Evolutionary conservation across 2,113 vertebrate genomes (phyloP).

Genomic region (Aphelocoma coerulescens): DNA sequence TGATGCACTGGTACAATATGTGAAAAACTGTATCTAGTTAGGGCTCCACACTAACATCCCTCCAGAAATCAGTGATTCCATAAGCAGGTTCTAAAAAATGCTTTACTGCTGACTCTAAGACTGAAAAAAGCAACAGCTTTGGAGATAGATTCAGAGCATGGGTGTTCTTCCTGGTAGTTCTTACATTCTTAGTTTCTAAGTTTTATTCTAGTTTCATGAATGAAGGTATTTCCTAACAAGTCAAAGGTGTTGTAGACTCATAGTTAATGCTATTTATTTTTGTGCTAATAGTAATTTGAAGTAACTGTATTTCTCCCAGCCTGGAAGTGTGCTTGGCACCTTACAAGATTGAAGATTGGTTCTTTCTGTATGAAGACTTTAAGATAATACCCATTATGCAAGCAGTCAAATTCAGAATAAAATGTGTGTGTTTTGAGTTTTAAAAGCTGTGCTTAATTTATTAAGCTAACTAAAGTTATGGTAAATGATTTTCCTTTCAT

Average conservation of each 20-base stretch:
- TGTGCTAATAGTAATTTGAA: neutral
- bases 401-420: neutral
- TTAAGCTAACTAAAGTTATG: neutral
- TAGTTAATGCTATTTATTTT: neutral
- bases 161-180: neutral
- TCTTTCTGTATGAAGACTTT: neutral
- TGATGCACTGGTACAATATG: neutral
- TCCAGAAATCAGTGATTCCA: neutral
- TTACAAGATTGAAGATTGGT: neutral
- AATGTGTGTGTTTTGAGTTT: neutral
- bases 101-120: neutral
- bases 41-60: neutral
- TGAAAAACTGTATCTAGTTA: neutral
- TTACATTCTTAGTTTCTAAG: neutral
- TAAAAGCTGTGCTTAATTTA: neutral
- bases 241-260: neutral
- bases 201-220: neutral
- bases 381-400: neutral
- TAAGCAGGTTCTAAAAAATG: neutral
- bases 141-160: neutral
- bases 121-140: neutral
- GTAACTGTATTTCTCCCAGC: neutral
- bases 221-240: neutral
- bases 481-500: neutral
- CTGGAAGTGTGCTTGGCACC: neutral